Evolutionary conservation across 2,113 vertebrate genomes (phyloP).

Genomic region (Motacilla tschutschensis): DNA sequence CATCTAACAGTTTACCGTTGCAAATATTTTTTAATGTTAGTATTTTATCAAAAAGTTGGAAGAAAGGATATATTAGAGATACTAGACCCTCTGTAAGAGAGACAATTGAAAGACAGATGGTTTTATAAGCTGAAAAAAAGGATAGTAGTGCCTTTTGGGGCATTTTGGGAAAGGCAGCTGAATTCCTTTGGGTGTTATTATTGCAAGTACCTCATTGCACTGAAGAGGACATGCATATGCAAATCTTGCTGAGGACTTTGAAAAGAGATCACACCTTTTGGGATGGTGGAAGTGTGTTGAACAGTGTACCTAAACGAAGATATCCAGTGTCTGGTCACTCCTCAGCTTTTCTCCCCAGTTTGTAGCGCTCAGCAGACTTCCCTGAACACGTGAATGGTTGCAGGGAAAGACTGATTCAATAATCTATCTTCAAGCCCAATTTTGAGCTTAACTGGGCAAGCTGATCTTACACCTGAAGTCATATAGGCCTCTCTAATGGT

Average conservation of each 20-base stretch:
- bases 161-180: background rate
- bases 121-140: background rate
- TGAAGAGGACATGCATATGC: background rate
- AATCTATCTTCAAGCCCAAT: background rate
- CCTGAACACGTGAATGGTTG: background rate
- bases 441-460: background rate
- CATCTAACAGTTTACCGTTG: background rate
- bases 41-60: background rate
- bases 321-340: background rate
- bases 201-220: background rate
- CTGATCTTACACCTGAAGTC: background rate
- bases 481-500: background rate
- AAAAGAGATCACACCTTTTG: accelerated
- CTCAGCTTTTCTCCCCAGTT: background rate
- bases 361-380: background rate
- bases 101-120: background rate
- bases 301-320: background rate
- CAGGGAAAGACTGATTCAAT: background rate
- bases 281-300: background rate
- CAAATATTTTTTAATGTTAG: background rate
- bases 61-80: background rate
- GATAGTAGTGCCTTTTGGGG: background rate
- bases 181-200: background rate
- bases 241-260: background rate
- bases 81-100: background rate